Evolutionary conservation across 2,888 invertebrate genomes (phyloP), one percentile per base, ranked within the genome.

Genomic region (Smittia sp.): DNA sequence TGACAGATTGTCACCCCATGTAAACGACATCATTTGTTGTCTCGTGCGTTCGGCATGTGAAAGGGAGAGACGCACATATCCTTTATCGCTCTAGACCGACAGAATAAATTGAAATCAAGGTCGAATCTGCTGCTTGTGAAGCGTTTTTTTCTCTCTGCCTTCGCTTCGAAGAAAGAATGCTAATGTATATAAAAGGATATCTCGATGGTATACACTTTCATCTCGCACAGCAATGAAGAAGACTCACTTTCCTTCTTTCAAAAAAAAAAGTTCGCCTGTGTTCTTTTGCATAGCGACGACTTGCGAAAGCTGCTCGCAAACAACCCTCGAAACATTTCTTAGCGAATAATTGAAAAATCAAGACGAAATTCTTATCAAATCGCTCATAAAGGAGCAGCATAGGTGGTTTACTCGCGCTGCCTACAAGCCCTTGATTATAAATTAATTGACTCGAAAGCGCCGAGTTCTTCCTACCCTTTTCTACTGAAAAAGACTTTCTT

Each of bases 1-100:
- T 65, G 65, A 65, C 65, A 65, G 65, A 65, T 65, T 65, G 65
- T 65, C 65, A 65, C 65, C 65, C 32, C 38, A 32, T 65, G 65
- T 38, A 65, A 58, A 65, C 65, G 65, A 65, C 65, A 65, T 65
- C 65, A 32, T 65, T 65, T 65, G 38, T 32, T 32, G 32, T 65
- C 25, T 63, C 27, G 32, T 25, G 20, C 62, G 62, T n/a, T 24
- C 20, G 25, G n/a, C n/a, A 62, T 25, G 62, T n/a, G 15, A n/a
- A 15, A 46, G 46, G 11, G n/a, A n/a, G 3, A 58, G 18, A 18
- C 58, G 15, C 15, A 58, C 58, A 20, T 18, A 58, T 58, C 58
- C 58, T 58, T 58, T 58, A 58, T 58, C 20, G 58, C n/a, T 18
- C 7, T 20, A 58, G 58, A 58, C 58, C 58, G 58, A 58, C 58